Evolutionary conservation across 2,888 invertebrate species (phyloP), one percentile per base, ranked within the genome.

Genomic region (Melanargia galathea): DNA sequence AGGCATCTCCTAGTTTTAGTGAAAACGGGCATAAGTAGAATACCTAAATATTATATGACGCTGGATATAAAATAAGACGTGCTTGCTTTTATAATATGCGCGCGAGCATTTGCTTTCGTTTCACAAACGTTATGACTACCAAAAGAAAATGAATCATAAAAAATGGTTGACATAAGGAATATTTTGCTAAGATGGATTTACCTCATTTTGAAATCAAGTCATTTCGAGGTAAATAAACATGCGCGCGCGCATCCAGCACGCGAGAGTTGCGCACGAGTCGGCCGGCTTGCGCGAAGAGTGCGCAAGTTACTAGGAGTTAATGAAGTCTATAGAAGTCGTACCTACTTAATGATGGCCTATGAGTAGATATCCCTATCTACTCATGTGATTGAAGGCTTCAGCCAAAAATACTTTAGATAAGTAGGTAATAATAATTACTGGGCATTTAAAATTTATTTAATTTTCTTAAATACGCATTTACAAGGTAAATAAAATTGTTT

Each of bases 251-350:
- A 81, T 75, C 75, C 75, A 73, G 80, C 83, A 75, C 80, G 81
- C 77, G 72, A 73, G 72, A 73, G 54, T 65, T 86, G 88, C 88
- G 89, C 89, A 83, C 82, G 81, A 81, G 78, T 79, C 82, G 82
- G 82, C 81, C 80, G 82, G 84, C 85, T 88, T 91, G 91, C 90
- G 90, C 90, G 89, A 90, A 89, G 84, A 83, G 90, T 90, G 91
- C 91, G 90, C 91, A 84, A 83, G 58, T 55, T 71, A 73, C 70
- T 69, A 70, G 72, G 73, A 62, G 46, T 68, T 45, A 80, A 86
- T 80, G 72, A 75, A 61, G 33, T 20, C 7, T 24, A 24, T 0
- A 33, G 35, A 43, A 30, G 2, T 38, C 38, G 20, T 26, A 18
- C 10, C 4, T 11, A 18, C 10, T 10, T 11, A 20, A 45, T 6